Conservation (phyloP, 2,113 vertebrate genomes). For the Notothenia coriiceps region DNA sequence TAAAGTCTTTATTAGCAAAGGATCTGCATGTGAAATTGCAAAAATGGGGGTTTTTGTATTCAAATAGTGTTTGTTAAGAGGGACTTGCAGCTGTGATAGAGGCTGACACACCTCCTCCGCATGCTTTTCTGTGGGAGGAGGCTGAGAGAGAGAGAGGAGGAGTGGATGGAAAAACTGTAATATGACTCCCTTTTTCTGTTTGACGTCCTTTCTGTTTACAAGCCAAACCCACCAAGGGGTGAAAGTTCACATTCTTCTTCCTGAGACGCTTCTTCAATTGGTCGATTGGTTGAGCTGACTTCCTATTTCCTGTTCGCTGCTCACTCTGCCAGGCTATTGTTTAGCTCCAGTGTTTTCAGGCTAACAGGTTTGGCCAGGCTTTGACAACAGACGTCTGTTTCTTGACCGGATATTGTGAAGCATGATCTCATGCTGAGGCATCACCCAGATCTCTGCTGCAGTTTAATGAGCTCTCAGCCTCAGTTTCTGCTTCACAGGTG, state of each 20-base stretch:
- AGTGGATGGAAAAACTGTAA: conserved; percentile 63
- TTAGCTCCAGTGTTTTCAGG: conserved; percentile 54
- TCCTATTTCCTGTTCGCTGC: conserved; percentile 77
- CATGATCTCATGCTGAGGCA: conserved; percentile 51
- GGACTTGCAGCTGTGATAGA: not conserved
- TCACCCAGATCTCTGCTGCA: conserved; percentile 39
- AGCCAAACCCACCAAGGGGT: conserved; percentile 63
- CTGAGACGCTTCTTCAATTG: conserved; percentile 53
- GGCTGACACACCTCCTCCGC: conserved; percentile 33
- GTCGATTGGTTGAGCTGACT: conserved; percentile 57
- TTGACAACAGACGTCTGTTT: conserved; percentile 23
- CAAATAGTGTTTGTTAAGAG: not conserved
- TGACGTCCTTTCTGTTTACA: conserved; percentile 49
- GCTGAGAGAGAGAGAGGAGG: conserved; percentile 35
- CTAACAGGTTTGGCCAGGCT: conserved; percentile 55
- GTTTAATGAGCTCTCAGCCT: conserved; percentile 28
- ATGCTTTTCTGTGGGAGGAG: conserved; percentile 15
- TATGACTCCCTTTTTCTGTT: conserved; percentile 81
- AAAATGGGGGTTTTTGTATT: not conserved
- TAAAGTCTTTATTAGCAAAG: not conserved
- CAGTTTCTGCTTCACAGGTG: conserved; percentile 16
- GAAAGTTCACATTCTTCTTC: conserved; percentile 68
- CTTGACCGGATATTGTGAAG: conserved; percentile 46
- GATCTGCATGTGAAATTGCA: too few relatives aligned
- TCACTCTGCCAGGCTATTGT: conserved; percentile 73